Evolutionary conservation across 2,797 vertebrate genomes (phyloP).

Genomic region (Falco columbarius): DNA sequence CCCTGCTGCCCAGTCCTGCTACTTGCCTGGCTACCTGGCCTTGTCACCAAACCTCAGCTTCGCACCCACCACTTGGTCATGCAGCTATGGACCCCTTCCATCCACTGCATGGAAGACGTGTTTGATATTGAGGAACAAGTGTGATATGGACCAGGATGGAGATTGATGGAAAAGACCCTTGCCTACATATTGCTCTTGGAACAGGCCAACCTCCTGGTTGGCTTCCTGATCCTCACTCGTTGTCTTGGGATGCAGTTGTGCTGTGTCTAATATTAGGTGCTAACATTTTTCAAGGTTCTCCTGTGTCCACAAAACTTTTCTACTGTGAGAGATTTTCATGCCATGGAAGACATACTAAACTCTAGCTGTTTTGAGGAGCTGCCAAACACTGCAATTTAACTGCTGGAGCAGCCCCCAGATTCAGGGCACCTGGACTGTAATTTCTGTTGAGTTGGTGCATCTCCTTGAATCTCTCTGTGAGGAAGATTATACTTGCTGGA

Average conservation of each 20-base stretch:
- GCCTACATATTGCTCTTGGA: not conserved
- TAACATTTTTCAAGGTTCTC: not conserved
- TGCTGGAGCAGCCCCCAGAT: not conserved
- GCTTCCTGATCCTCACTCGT: not conserved
- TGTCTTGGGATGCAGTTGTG: not conserved
- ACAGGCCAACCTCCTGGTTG: not conserved
- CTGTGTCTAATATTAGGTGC: not conserved
- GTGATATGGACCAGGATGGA: not conserved
- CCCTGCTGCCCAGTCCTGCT: not conserved
- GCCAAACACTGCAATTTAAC: not conserved
- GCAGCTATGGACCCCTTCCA: not conserved
- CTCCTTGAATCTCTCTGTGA: not conserved
- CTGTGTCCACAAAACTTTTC: not conserved
- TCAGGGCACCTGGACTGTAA: not conserved
- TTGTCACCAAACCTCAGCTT: not conserved
- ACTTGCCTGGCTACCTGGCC: not conserved
- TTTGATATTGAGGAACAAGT: not conserved
- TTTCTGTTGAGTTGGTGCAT: not conserved
- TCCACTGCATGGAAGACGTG: fast-evolving
- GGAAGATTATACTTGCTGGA: not conserved
- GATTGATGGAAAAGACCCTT: not conserved
- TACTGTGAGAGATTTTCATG: not conserved
- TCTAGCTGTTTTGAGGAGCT: not conserved
- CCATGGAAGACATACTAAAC: not conserved
- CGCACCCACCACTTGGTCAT: not conserved